A percentile compares a stretch with the other conserved stretches of the same genome.
These are phyloP conservation scores for Cyaniris semiargus DNA, from an alignment of 2,888 invertebrate species.

Conservation along the genomic window DNA sequence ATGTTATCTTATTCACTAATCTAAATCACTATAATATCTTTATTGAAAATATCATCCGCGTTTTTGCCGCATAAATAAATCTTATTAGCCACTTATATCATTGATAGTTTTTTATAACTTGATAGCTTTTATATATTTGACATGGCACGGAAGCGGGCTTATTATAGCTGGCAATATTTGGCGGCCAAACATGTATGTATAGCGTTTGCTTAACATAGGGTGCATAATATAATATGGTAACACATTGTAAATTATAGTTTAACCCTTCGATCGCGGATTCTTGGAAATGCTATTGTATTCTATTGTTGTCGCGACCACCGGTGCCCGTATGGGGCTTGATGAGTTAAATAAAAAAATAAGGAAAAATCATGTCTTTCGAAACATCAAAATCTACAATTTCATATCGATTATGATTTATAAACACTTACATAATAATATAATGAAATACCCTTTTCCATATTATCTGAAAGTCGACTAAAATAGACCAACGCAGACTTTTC, in stretches of 20 bases:
- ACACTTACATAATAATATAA: not conserved
- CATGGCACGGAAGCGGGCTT: conserved; percentile 11
- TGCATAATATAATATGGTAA: not conserved
- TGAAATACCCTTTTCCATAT: too few species aligned
- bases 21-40: not conserved
- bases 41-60: not conserved
- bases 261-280: too few species aligned
- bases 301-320: too few species aligned
- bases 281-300: too few species aligned
- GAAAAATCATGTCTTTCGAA: not conserved
- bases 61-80: not conserved
- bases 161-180: conserved; percentile 2
- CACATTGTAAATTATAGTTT: not conserved
- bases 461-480: too few species aligned
- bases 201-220: not conserved
- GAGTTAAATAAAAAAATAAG: not conserved
- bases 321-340: too few species aligned
- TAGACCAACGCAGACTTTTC: not conserved
- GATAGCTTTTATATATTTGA: not conserved
- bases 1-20: not conserved
- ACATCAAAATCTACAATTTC: not conserved
- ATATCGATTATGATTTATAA: not conserved
- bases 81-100: not conserved
- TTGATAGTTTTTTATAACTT: not conserved
- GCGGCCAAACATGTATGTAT: not conserved